These are phyloP conservation scores for Rhagoletis zephyria DNA, from an alignment of 1,140 invertebrate species.

Conservation along the genomic window DNA sequence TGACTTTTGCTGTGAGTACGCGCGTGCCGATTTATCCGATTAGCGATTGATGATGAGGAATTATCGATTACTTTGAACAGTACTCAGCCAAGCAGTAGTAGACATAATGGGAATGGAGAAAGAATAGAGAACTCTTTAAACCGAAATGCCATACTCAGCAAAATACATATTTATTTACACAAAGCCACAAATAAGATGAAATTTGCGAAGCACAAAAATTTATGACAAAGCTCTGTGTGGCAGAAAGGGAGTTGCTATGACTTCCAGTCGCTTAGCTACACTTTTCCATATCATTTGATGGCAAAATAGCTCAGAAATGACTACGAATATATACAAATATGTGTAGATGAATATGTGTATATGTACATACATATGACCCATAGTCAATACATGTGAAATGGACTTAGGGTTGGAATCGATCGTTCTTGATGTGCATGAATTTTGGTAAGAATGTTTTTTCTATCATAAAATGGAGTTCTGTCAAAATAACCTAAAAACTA, in stretches of 20 bases:
- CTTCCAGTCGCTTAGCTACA: slow-evolving; percentile 6
- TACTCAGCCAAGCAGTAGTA: too few relatives aligned
- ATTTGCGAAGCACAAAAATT: too few relatives aligned
- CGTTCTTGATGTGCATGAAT: too few relatives aligned
- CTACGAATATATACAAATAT: too few relatives aligned
- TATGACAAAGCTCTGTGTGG: neutral
- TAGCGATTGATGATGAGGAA: neutral
- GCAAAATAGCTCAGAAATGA: neutral
- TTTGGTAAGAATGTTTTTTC: too few relatives aligned
- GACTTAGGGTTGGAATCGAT: too few relatives aligned
- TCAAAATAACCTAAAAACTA: too few relatives aligned
- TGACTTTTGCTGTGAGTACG: neutral
- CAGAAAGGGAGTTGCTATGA: neutral
- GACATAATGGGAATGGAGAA: neutral
- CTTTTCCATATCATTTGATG: slow-evolving; percentile 12
- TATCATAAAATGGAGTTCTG: too few relatives aligned
- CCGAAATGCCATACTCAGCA: neutral
- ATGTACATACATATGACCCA: too few relatives aligned
- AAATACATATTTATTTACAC: neutral
- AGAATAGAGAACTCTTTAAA: neutral
- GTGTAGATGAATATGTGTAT: too few relatives aligned
- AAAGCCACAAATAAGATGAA: neutral
- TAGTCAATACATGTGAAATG: too few relatives aligned
- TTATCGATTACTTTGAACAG: slow-evolving; percentile 2
- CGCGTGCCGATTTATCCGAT: neutral